phyloP scores from a whole-genome alignment of 2,888 invertebrate species.

The Troglohyphantes excavatus region DNA sequence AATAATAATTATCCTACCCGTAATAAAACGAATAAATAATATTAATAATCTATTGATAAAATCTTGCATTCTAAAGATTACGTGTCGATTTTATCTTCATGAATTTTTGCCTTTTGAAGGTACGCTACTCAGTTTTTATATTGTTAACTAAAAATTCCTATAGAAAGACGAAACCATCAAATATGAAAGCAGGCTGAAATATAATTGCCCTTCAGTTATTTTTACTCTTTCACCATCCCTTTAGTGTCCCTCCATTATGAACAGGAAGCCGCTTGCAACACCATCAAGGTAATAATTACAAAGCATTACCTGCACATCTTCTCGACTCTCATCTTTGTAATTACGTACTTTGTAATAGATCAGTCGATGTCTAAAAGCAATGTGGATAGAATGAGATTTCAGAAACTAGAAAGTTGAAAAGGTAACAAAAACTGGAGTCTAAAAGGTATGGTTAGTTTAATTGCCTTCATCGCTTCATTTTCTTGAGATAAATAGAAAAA shows the following conservation, averaged over 20 bases:
- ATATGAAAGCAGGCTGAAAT: neutral
- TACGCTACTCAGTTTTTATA: too few species aligned
- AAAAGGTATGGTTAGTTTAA: slow-evolving; percentile 26
- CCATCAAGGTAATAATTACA: slow-evolving; percentile 58
- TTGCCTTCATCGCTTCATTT: slow-evolving; percentile 51
- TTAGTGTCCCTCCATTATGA: neutral
- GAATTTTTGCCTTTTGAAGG: too few species aligned
- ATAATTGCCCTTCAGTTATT: neutral
- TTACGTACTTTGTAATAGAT: slow-evolving; percentile 50
- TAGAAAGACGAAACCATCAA: neutral
- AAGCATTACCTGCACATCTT: slow-evolving; percentile 20
- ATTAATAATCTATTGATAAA: too few species aligned
- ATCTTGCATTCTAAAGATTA: neutral
- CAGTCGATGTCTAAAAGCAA: slow-evolving; percentile 25
- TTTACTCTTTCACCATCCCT: neutral
- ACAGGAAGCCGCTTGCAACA: slow-evolving; percentile 12
- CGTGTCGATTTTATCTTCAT: too few species aligned
- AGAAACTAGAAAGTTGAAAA: slow-evolving; percentile 11
- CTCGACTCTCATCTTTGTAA: slow-evolving; percentile 38
- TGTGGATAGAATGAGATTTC: slow-evolving; percentile 39
- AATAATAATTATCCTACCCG: too few species aligned
- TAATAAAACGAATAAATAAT: too few species aligned
- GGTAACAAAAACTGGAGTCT: slow-evolving; percentile 8
- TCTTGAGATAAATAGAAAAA: slow-evolving; percentile 13
- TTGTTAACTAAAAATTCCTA: neutral